phyloP scores from a whole-genome alignment of 2,888 invertebrate species.

The Marronus borbonicus region DNA sequence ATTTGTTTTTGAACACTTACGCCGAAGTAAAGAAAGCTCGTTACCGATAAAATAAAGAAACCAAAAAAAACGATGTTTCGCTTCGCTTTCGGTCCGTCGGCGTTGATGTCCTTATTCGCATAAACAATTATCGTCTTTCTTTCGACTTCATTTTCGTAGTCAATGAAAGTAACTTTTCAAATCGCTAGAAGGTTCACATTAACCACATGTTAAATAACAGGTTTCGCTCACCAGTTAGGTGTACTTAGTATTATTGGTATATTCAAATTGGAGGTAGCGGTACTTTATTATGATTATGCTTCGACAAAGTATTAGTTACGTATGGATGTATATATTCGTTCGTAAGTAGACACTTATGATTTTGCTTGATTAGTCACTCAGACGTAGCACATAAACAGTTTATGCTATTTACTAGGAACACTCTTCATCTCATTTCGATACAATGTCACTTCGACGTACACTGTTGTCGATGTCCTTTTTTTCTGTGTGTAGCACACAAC shows the following conservation, averaged over 20 bases:
- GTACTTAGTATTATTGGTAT: constrained; percentile 10
- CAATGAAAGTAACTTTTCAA: constrained; percentile 19
- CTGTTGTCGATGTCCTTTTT: constrained; percentile 1
- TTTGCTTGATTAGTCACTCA: neutral
- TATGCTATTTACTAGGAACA: neutral
- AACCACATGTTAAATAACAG: constrained; percentile 32
- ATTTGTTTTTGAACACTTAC: neutral
- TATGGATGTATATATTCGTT: neutral
- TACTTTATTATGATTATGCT: constrained; percentile 8
- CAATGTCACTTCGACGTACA: constrained; percentile 6
- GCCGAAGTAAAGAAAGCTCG: neutral
- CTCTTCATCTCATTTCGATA: constrained; percentile 8
- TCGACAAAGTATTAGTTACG: neutral
- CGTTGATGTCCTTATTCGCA: neutral
- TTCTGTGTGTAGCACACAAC: neutral
- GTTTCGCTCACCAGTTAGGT: constrained; percentile 1
- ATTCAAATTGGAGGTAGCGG: constrained; percentile 23
- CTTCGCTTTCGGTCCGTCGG: neutral
- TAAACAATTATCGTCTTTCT: neutral
- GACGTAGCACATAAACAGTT: neutral
- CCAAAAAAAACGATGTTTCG: neutral
- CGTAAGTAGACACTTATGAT: neutral
- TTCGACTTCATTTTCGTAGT: constrained; percentile 17
- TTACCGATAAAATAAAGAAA: too few species aligned
- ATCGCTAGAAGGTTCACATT: neutral